Evolutionary conservation across 2,113 vertebrate genomes (phyloP).

Genomic region (Daphoenositta chrysoptera): DNA sequence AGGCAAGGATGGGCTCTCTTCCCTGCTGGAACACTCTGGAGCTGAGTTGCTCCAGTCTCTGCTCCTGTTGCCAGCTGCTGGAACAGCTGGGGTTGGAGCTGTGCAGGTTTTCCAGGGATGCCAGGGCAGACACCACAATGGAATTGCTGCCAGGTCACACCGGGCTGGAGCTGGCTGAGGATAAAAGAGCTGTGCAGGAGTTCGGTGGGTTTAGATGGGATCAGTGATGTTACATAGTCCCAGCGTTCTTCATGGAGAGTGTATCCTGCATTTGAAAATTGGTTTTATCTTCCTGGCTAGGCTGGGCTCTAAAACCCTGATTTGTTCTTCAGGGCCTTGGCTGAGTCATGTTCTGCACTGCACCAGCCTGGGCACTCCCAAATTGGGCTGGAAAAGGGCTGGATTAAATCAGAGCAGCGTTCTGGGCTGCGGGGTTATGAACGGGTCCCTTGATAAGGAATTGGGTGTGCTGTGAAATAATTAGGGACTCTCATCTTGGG

Average conservation of each 20-base stretch:
- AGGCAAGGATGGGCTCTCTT: background rate
- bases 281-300: background rate
- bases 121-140: accelerated
- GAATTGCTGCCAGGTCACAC: background rate
- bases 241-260: accelerated
- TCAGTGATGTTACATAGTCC: accelerated
- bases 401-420: accelerated
- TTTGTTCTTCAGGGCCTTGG: background rate
- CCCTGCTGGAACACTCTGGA: background rate
- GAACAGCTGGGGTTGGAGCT: accelerated
- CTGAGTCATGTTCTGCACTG: background rate
- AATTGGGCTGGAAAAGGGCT: background rate
- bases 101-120: background rate
- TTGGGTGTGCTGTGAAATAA: background rate
- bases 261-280: background rate
- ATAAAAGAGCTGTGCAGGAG: background rate
- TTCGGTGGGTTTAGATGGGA: background rate
- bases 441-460: background rate
- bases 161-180: background rate
- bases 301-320: background rate
- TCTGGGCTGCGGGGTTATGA: background rate
- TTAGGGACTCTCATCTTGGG: background rate
- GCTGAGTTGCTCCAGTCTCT: background rate
- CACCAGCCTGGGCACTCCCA: background rate
- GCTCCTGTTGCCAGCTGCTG: accelerated